Conservation (phyloP, 1,140 invertebrate species). For the Anastrepha obliqua region DNA sequence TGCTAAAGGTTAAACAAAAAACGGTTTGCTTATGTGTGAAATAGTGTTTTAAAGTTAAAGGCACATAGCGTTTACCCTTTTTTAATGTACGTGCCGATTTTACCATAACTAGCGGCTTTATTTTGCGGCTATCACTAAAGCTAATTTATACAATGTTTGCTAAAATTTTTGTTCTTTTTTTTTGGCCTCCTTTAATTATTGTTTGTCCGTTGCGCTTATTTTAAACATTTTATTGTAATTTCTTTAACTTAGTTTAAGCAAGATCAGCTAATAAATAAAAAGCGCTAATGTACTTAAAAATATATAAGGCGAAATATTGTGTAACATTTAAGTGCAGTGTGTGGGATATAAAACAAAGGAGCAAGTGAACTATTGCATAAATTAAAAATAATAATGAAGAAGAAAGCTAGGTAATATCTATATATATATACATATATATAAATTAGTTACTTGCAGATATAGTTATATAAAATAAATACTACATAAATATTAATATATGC, state of each 20-base stretch:
- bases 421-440: slow-evolving; percentile 22
- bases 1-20: not conserved
- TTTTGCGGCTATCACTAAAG: not conserved
- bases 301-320: slow-evolving; percentile 7
- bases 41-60: too few species aligned
- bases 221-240: not conserved
- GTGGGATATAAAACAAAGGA: not conserved
- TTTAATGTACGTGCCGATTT: not conserved
- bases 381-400: slow-evolving; percentile 16
- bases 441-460: slow-evolving; percentile 49
- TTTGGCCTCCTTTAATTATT: not conserved
- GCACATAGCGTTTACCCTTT: not conserved
- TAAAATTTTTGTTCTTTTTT: not conserved
- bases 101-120: not conserved
- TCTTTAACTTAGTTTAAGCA: not conserved
- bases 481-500: slow-evolving; percentile 47
- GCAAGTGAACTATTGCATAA: slow-evolving; percentile 21
- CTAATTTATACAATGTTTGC: not conserved
- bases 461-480: slow-evolving; percentile 40
- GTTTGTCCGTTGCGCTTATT: not conserved
- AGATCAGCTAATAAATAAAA: not conserved
- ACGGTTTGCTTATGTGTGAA: not conserved
- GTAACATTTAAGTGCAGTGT: slow-evolving; percentile 9
- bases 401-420: slow-evolving; percentile 7
- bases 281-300: slow-evolving; percentile 39